These are phyloP conservation scores for Hypanus sabinus DNA, from an alignment of 2,113 vertebrate species.

Conservation along the genomic window DNA sequence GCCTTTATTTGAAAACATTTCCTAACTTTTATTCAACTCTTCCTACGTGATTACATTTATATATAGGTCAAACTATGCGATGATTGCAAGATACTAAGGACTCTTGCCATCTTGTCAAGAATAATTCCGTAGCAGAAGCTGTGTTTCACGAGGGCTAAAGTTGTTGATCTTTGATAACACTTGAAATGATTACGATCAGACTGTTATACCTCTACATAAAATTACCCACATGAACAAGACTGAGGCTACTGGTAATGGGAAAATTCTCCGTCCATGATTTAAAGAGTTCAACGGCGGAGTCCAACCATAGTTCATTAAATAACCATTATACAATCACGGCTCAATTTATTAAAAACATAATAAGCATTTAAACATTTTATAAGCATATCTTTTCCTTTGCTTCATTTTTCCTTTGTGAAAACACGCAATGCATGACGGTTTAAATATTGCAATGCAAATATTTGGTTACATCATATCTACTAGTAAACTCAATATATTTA, in stretches of 20 bases:
- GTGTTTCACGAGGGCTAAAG: background rate
- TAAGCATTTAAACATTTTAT: background rate
- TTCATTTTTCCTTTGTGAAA: conserved; percentile 18
- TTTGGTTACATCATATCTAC: conserved; percentile 26
- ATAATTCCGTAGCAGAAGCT: background rate
- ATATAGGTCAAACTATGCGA: background rate
- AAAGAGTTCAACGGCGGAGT: background rate
- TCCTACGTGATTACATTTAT: background rate
- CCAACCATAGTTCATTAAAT: background rate
- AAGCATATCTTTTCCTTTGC: background rate
- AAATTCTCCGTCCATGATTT: background rate
- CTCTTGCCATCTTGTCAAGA: background rate
- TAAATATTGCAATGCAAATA: conserved; percentile 30
- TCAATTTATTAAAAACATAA: background rate
- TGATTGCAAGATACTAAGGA: too few relatives aligned
- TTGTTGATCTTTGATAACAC: background rate
- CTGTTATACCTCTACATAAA: too few relatives aligned
- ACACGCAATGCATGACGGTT: conserved; percentile 30
- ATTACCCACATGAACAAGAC: background rate
- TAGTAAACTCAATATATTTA: background rate
- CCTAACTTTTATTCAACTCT: background rate
- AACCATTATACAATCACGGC: background rate
- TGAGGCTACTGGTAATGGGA: background rate
- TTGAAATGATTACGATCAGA: background rate
- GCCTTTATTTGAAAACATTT: background rate